phyloP scores from a whole-genome alignment of 2,888 invertebrate genomes.

The Acleris laterana region DNA sequence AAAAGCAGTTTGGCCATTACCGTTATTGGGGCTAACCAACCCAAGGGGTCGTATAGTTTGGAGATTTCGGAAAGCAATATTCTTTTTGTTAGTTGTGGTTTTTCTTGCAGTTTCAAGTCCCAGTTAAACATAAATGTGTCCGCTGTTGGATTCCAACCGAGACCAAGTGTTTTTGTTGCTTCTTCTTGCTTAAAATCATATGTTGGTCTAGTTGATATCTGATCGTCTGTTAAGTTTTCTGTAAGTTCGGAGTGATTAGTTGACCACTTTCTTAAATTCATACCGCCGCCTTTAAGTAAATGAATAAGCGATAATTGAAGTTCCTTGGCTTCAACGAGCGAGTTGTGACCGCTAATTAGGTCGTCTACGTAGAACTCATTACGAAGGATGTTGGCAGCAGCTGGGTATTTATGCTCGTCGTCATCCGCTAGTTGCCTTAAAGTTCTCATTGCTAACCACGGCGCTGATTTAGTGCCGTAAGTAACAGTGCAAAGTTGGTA shows the following conservation, averaged over 20 bases:
- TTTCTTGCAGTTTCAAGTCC: neutral
- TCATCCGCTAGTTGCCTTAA: slow-evolving; percentile 37
- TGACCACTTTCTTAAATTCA: slow-evolving; percentile 8
- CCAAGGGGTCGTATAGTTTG: slow-evolving; percentile 13
- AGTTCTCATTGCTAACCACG: slow-evolving; percentile 28
- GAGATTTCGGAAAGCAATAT: slow-evolving; percentile 36
- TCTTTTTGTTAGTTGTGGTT: slow-evolving; percentile 32
- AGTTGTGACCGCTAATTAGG: slow-evolving; percentile 7
- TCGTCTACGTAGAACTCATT: slow-evolving; percentile 9
- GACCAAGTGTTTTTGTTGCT: slow-evolving; percentile 7
- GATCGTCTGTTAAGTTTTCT: slow-evolving; percentile 1
- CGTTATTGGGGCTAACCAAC: neutral
- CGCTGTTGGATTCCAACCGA: slow-evolving; percentile 11
- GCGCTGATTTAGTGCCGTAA: slow-evolving; percentile 40
- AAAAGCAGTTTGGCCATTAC: slow-evolving; percentile 38
- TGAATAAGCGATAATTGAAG: neutral
- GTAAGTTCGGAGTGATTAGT: neutral
- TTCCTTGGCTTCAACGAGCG: neutral
- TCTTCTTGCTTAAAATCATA: slow-evolving; percentile 9
- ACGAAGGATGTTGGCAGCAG: neutral
- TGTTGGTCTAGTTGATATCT: neutral
- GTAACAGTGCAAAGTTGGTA: slow-evolving; percentile 33
- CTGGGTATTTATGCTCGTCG: slow-evolving; percentile 23
- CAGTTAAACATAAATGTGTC: slow-evolving; percentile 36
- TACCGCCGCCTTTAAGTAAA: neutral